phyloP scores from a whole-genome alignment of 2,797 vertebrate genomes.

The Thunnus albacares region DNA sequence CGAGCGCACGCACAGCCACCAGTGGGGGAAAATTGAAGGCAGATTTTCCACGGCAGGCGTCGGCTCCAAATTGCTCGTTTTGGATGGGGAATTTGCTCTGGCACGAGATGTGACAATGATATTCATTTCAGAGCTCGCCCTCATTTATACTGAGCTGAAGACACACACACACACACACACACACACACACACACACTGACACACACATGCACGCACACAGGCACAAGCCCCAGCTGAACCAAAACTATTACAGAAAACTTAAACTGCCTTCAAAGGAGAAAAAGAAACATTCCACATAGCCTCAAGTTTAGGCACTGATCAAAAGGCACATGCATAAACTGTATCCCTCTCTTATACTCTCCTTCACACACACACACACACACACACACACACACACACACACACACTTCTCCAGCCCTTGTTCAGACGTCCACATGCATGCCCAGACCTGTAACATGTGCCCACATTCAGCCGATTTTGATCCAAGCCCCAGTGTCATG shows the following conservation, averaged over 20 bases:
- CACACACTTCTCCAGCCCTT: not conserved
- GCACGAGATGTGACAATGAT: constrained; percentile 85
- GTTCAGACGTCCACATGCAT: constrained; percentile 18
- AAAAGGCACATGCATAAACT: constrained; percentile 59
- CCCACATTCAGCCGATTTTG: constrained; percentile 41
- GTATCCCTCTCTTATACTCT: constrained; percentile 16
- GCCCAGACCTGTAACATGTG: constrained; percentile 43
- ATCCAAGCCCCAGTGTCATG: constrained; percentile 51
- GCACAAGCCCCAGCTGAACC: constrained; percentile 62
- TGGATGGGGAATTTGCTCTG: constrained; percentile 84
- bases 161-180: constrained; percentile 42
- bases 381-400: constrained; percentile 29
- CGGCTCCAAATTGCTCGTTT: constrained; percentile 80
- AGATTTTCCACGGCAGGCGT: constrained; percentile 81
- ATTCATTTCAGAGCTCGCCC: constrained; percentile 78
- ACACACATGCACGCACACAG: constrained; percentile 13
- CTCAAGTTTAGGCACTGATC: constrained; percentile 70
- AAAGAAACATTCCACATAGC: constrained; percentile 69
- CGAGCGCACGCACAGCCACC: constrained; percentile 52
- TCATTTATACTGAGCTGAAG: constrained; percentile 63
- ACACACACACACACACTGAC: constrained; percentile 3
- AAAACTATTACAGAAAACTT: constrained; percentile 77
- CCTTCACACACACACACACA: constrained; percentile 7
- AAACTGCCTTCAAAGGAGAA: constrained; percentile 77
- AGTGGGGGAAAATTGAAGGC: constrained; percentile 82